A percentile compares a stretch with the other conserved stretches of the same genome.
These are phyloP conservation scores for Chromoteleia sp. DNA, from an alignment of 2,888 invertebrate species.

Conservation along the genomic window DNA sequence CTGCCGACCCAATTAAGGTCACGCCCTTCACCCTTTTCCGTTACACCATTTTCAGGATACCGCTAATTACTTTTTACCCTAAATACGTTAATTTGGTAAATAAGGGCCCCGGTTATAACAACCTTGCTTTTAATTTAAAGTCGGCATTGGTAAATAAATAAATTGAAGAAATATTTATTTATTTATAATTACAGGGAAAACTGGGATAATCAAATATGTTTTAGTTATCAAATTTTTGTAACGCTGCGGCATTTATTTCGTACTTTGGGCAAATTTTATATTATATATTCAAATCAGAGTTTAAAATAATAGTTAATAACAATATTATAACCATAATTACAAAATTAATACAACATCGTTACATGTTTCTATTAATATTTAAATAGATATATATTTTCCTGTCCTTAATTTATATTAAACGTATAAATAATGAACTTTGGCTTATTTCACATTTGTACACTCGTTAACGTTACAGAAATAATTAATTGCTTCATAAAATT, in stretches of 20 bases:
- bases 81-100: no score
- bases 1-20: no score
- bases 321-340: conserved; percentile 4
- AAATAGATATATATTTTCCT: conserved; percentile 40
- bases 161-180: no score
- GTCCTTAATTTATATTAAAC: conserved; percentile 51
- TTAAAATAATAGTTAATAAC: conserved; percentile 4
- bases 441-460: conserved; percentile 63
- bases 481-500: conserved; percentile 14
- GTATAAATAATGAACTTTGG: conserved; percentile 67
- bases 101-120: no score
- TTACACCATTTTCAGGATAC: no score
- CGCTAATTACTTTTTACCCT: no score
- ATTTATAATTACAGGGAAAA: neutral
- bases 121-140: no score
- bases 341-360: conserved; percentile 39
- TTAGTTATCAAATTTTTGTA: conserved; percentile 10
- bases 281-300: neutral
- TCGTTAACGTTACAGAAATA: conserved; percentile 20
- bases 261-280: neutral
- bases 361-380: conserved; percentile 6
- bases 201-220: neutral
- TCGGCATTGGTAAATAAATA: no score
- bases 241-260: conserved; percentile 44
- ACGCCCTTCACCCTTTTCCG: no score